phyloP scores from a whole-genome alignment of 92 coral and sea anemone species.

The Bergia puertoricense region DNA sequence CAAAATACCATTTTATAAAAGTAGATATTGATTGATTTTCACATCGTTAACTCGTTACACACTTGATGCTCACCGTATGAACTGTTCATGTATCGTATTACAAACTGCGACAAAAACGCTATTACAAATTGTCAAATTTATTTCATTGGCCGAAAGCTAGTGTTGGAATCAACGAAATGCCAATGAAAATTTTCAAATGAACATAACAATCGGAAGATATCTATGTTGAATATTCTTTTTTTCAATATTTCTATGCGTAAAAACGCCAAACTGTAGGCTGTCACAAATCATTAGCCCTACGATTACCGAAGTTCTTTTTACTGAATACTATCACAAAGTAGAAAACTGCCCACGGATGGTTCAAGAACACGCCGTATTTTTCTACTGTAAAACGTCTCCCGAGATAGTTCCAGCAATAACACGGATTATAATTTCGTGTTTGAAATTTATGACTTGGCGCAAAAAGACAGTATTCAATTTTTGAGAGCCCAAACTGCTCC shows the following conservation, averaged over 20 bases:
- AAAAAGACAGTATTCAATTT: neutral
- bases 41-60: no score
- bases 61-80: no score
- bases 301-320: no score
- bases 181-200: no score
- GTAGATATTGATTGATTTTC: neutral
- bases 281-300: no score
- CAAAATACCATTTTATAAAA: neutral
- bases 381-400: neutral
- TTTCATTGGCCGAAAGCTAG: neutral
- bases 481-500: neutral
- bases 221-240: neutral
- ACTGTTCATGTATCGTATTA: no score
- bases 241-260: neutral
- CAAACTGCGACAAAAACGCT: neutral
- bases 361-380: neutral
- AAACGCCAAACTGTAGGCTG: neutral
- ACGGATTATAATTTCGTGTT: neutral
- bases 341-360: neutral
- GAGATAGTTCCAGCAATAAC: neutral
- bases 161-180: neutral
- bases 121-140: neutral
- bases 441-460: neutral
- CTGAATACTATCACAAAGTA: neutral
- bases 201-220: neutral